Evolutionary conservation across 2,888 invertebrate species (phyloP).

Genomic region (Cataglyphis altisquamis): DNA sequence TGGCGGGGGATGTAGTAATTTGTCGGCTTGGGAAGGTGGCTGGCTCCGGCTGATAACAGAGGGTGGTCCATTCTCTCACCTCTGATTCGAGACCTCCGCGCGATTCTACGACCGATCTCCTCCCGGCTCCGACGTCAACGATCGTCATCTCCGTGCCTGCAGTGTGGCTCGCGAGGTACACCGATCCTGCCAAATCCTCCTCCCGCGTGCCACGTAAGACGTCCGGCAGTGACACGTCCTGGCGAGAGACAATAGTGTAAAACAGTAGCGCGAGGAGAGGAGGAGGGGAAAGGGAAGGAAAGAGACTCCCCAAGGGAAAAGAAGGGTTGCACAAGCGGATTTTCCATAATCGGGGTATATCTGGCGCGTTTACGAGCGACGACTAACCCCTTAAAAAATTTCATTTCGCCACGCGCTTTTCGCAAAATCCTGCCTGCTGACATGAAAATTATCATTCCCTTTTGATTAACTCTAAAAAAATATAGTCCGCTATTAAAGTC

Average conservation of each 20-base stretch:
- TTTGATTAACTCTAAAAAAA: slow-evolving; percentile 24
- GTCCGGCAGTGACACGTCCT: slow-evolving; percentile 65
- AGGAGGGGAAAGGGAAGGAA: neutral
- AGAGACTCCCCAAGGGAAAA: slow-evolving; percentile 50
- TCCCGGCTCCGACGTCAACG: slow-evolving; percentile 39
- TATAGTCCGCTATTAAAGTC: neutral
- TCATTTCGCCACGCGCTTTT: slow-evolving; percentile 10
- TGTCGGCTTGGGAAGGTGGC: slow-evolving; percentile 85
- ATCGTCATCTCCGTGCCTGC: slow-evolving; percentile 26
- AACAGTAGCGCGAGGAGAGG: neutral
- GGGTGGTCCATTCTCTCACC: slow-evolving; percentile 85
- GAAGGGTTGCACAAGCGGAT: slow-evolving; percentile 67
- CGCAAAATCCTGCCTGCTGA: neutral
- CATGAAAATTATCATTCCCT: slow-evolving; percentile 31
- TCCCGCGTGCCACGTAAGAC: slow-evolving; percentile 73
- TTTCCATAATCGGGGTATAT: slow-evolving; percentile 68
- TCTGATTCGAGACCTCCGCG: slow-evolving; percentile 78
- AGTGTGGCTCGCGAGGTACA: slow-evolving; percentile 61
- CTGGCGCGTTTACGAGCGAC: slow-evolving; percentile 57
- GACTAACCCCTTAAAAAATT: slow-evolving; percentile 44
- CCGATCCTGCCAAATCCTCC: slow-evolving; percentile 58
- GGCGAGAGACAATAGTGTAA: slow-evolving; percentile 6
- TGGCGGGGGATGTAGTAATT: slow-evolving; percentile 84
- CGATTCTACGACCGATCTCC: slow-evolving; percentile 70
- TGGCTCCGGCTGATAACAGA: slow-evolving; percentile 85